Percentiles rank a stretch among this genome's conserved stretches.
phyloP scores from a whole-genome alignment of 2,797 vertebrate species.

The Cetoscarus ocellatus region DNA sequence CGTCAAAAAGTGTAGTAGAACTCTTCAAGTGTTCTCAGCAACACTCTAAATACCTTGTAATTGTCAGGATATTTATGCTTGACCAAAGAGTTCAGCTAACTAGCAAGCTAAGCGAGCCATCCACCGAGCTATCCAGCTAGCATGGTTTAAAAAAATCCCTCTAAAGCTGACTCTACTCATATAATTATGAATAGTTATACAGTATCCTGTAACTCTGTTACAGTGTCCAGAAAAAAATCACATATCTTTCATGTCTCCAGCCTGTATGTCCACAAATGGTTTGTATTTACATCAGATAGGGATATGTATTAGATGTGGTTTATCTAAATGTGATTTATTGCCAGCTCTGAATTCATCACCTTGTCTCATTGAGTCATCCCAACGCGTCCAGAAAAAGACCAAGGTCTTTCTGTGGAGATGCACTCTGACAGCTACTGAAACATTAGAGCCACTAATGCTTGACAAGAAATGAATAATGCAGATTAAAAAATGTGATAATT shows the following conservation, averaged over 20 bases:
- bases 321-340: conserved; percentile 40
- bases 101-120: not conserved
- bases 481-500: not conserved
- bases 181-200: too few relatives aligned
- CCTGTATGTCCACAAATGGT: not conserved
- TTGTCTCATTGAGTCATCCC: conserved; percentile 34
- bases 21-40: not conserved
- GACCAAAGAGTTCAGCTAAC: not conserved
- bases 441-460: conserved; percentile 2
- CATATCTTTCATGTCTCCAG: not conserved
- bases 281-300: not conserved
- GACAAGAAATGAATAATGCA: conserved; percentile 28
- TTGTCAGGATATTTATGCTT: not conserved
- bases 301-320: conserved; percentile 49
- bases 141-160: not conserved
- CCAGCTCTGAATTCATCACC: conserved; percentile 30
- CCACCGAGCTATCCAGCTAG: not conserved
- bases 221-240: not conserved
- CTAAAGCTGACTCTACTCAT: not conserved
- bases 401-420: conserved; percentile 14
- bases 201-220: too few relatives aligned
- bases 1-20: too few relatives aligned
- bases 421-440: conserved; percentile 28
- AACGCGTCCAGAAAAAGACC: conserved; percentile 32
- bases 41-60: not conserved